Base-by-base conservation (phyloP, 2,113 vertebrate genomes). In the Myodes glareolus region DNA sequence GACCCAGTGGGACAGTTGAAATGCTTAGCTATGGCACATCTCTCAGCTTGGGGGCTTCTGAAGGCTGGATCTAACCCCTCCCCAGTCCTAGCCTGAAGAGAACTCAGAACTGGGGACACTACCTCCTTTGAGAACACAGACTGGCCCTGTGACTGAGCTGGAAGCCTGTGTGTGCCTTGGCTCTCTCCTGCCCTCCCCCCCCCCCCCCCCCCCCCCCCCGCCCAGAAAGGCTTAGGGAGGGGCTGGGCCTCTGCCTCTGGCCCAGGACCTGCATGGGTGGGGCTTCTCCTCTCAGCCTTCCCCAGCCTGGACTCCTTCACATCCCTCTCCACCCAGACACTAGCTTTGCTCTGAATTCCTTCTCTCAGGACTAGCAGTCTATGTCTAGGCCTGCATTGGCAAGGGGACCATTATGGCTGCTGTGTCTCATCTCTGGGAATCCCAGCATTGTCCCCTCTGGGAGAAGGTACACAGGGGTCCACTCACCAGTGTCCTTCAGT, bases 131-230 rank as follows among this genome's bases (percentile, higher is more conserved):
- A 42, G 31, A 33, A 67, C 39, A 21, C 42, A 90, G 87, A 87
- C 87, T 72, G 5, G 12, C 82, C 84, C 61, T 81, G 90, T 90
- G 94, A 96, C 86, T 47, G 94, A 81, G 47, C 78, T 55, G 77
- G 58, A 93, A 58, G 33, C 63, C 55, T 90, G 50, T 94, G n/a
- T 61, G 73, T 45, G 76, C 47, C 50, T 88, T 84, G n/a, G 52
- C 42, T 82, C 25, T 58, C 63, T 94, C 33, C 42, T 45, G 70
- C n/a, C 2, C 29, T n/a, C 76, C 45, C 33, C 55, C 29, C n/a
- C 77, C 76, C 45, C 33, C 55, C 29, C n/a, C 77, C n/a, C 2
- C 29, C n/a, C 76, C 45, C 33, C 55, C 29, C n/a, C 77, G n/a
- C n/a, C n/a, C n/a, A n/a, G n/a, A 17, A 17, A 88, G 50, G 39